phyloP scores from a whole-genome alignment of 2,888 invertebrate species.

The Anagyrus pseudococci region DNA sequence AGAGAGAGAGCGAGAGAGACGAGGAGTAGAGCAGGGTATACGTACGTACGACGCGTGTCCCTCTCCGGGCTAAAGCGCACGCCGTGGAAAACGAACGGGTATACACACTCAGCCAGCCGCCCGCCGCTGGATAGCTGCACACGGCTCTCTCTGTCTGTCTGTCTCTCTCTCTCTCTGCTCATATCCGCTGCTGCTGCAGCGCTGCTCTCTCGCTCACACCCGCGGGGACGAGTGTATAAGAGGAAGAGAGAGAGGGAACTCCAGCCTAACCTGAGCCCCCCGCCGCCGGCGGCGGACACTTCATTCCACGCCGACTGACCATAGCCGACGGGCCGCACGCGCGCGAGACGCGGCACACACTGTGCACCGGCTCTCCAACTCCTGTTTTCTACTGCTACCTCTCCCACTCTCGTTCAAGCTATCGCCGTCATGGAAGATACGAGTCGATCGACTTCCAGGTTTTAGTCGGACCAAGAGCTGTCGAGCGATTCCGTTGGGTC shows the following conservation, averaged over 20 bases:
- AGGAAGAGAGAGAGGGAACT: slow-evolving; percentile 38
- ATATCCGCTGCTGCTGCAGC: slow-evolving; percentile 26
- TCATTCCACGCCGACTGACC: slow-evolving; percentile 59
- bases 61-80: too few species aligned
- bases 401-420: too few species aligned
- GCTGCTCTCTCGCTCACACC: slow-evolving; percentile 26
- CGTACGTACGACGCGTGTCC: too few species aligned
- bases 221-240: background rate
- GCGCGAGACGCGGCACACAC: background rate
- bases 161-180: slow-evolving; percentile 44
- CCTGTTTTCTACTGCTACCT: background rate
- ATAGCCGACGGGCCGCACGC: slow-evolving; percentile 59
- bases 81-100: too few species aligned
- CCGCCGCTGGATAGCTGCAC: background rate
- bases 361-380: too few species aligned
- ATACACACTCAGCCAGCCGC: too few species aligned
- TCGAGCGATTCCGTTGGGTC: background rate
- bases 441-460: background rate
- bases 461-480: background rate
- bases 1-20: background rate
- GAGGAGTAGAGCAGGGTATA: too few species aligned
- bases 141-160: slow-evolving; percentile 8
- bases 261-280: slow-evolving; percentile 55
- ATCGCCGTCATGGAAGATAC: background rate
- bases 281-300: slow-evolving; percentile 37